Evolutionary conservation across 2,113 vertebrate genomes (phyloP), one percentile per base, ranked within the genome.

Genomic region (Ptychochromis oligacanthus): DNA sequence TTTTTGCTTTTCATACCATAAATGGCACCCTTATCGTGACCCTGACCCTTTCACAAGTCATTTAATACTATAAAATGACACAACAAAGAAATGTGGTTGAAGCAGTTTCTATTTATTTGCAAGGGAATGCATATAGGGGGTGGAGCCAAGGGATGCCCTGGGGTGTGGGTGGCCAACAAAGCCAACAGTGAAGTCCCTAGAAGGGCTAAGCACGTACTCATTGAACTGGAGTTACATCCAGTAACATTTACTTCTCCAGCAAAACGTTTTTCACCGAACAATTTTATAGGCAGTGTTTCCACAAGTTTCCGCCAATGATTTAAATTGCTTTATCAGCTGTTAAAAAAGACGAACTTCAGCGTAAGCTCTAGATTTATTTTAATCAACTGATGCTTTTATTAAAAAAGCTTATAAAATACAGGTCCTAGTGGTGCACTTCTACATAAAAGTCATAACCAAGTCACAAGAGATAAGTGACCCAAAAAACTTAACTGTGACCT

Each of bases 401-500:
- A 15, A 15, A 46, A 15, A 15, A 46, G 10, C 46, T 28, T 36
- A 36, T 36, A 2, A 8, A 70, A 49, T 20, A 43, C 28, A 70
- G 20, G 65, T 70, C 43, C 40, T 28, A 14, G 26, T 49, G 46
- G 14, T 49, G 46, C 14, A 17, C 15, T 49, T 18, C 9, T 49
- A 49, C 24, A 18, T 70, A 36, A 13, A 62, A 62, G 60, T 20
- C 60, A 36, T 13, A 62, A 36, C 60, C n/a, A 62, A 38, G 36
- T 62, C 11, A 7, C 20, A 7, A 38, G 20, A 62, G 11, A 61
- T 61, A 26, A 67, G 64, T 4, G 1, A n/a, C 11, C 22, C 22
- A 67, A 46, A 52, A 17, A 46, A 8, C 46, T 46, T 7, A 13
- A 0, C 14, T 7, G 46, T 46, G 26, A 3, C 26, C 1, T 52